phyloP scores from a whole-genome alignment of 2,888 invertebrate species.

The Caenorhabditis zanzibari region DNA sequence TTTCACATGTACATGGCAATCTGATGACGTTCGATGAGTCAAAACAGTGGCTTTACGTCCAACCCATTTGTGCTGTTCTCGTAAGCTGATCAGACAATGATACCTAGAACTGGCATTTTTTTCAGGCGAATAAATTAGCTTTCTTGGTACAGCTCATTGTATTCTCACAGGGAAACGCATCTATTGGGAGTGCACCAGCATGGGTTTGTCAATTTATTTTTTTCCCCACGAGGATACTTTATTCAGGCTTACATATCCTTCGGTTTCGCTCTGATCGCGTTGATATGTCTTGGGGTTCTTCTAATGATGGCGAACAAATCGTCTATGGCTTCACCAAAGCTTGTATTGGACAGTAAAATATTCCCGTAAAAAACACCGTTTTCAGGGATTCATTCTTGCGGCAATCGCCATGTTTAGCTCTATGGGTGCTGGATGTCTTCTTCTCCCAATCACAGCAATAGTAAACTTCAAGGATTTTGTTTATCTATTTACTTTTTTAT shows the following conservation, averaged over 20 bases:
- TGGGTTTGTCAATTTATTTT: constrained; percentile 18
- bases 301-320: constrained; percentile 21
- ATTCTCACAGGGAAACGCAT: constrained; percentile 42
- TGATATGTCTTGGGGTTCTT: constrained; percentile 9
- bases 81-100: constrained; percentile 3
- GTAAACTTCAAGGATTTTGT: not conserved
- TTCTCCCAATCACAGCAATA: constrained; percentile 26
- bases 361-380: not conserved
- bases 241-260: constrained; percentile 36
- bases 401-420: constrained; percentile 10
- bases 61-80: constrained; percentile 40
- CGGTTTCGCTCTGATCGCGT: not conserved
- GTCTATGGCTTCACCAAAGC: constrained; percentile 24
- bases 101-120: not conserved
- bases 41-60: constrained; percentile 47
- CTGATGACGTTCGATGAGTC: constrained; percentile 52
- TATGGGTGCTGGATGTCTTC: constrained; percentile 34
- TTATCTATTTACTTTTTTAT: not conserved
- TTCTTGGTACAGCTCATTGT: constrained; percentile 52
- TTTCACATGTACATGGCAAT: constrained; percentile 9
- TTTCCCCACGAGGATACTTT: not conserved
- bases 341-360: not conserved
- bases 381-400: constrained; percentile 25
- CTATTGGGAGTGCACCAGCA: constrained; percentile 20
- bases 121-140: constrained; percentile 50